A percentile compares a stretch with the other conserved stretches of the same genome.
Conservation (phyloP, 2,888 invertebrate genomes). For the Mellilla xanthometata region DNA sequence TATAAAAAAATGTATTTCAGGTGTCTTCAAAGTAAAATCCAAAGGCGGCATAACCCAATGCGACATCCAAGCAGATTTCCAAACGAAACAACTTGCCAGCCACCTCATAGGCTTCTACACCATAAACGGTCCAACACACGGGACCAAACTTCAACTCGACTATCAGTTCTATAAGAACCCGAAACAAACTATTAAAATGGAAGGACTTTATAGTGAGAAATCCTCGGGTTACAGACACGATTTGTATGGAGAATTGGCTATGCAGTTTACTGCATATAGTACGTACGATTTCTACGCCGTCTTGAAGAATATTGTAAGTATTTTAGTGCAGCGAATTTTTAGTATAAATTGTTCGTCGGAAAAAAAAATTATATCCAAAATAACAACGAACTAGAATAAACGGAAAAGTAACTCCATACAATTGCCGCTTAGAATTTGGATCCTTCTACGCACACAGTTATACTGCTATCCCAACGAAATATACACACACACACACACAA, state of each 20-base stretch:
- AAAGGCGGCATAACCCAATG: conserved; percentile 87
- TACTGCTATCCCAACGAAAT: too few species aligned
- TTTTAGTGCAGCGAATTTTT: background rate
- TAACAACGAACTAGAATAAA: too few species aligned
- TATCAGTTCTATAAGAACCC: conserved; percentile 84
- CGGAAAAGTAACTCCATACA: too few species aligned
- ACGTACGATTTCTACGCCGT: conserved; percentile 87
- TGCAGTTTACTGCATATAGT: conserved; percentile 90
- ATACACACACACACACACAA: too few species aligned
- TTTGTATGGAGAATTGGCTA: conserved; percentile 84
- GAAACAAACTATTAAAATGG: conserved; percentile 79
- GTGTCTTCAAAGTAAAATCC: conserved; percentile 62
- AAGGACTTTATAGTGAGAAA: conserved; percentile 77
- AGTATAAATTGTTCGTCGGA: too few species aligned
- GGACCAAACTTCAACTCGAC: conserved; percentile 84
- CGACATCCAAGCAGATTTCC: conserved; percentile 88
- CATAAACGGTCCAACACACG: conserved; percentile 72
- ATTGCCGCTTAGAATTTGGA: too few species aligned
- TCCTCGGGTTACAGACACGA: conserved; percentile 82
- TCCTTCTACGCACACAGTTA: too few species aligned
- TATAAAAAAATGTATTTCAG: conserved; percentile 39
- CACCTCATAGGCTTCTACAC: conserved; percentile 88
- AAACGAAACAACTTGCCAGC: conserved; percentile 89
- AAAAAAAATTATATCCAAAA: too few species aligned
- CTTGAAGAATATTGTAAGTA: conserved; percentile 84